phyloP scores from a whole-genome alignment of 2,888 invertebrate genomes.

The Azorinus chamasolen region DNA sequence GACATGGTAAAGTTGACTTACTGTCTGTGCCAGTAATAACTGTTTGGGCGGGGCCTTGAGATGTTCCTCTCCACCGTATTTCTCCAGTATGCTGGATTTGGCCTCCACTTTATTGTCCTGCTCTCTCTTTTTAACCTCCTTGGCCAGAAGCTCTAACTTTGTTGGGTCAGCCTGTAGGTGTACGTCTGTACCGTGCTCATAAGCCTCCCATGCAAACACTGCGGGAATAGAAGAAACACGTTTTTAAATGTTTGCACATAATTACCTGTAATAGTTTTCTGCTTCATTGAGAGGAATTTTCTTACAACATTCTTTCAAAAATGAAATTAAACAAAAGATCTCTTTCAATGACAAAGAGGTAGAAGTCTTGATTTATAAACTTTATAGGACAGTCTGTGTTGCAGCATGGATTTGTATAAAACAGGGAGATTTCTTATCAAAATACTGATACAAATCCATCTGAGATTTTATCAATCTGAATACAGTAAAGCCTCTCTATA shows the following conservation, averaged over 20 bases:
- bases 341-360: too few relatives aligned
- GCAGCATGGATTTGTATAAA: too few relatives aligned
- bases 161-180: constrained; percentile 98
- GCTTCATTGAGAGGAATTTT: too few relatives aligned
- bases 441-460: too few relatives aligned
- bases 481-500: too few relatives aligned
- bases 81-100: constrained; percentile 93
- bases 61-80: constrained; percentile 98
- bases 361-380: too few relatives aligned
- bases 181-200: constrained; percentile 88
- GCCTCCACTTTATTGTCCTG: constrained; percentile 95
- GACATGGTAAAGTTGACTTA: constrained; percentile 72
- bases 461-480: too few relatives aligned
- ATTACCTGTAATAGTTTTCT: too few relatives aligned
- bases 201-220: constrained; percentile 99
- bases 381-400: too few relatives aligned
- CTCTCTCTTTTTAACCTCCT: constrained; percentile 96
- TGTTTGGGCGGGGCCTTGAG: constrained; percentile 93
- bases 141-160: constrained; percentile 95
- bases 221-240: constrained; percentile 34
- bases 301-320: too few relatives aligned
- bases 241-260: neutral
- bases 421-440: too few relatives aligned
- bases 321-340: too few relatives aligned
- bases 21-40: constrained; percentile 95